These are phyloP conservation scores for Neodiprion virginianus DNA, from an alignment of 1,140 invertebrate species.

Conservation along the genomic window DNA sequence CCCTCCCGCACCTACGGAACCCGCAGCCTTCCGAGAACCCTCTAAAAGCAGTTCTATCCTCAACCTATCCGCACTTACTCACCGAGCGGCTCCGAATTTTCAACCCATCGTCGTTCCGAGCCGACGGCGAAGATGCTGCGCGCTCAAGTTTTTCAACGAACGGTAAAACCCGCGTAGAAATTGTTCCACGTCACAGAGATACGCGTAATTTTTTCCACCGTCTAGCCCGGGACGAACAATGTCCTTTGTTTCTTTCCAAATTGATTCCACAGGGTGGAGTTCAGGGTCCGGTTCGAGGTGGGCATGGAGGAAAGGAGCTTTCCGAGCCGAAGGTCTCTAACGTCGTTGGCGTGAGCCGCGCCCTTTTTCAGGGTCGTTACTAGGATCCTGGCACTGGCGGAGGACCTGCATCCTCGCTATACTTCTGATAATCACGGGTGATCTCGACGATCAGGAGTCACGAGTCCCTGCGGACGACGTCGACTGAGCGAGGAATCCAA, in stretches of 20 bases:
- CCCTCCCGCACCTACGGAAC: conserved; percentile 41
- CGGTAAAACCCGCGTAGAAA: no score
- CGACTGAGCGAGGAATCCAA: not conserved
- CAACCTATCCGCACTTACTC: not conserved
- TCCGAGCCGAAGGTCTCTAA: not conserved
- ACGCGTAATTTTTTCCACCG: no score
- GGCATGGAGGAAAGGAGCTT: not conserved
- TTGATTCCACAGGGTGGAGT: no score
- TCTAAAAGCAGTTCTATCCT: not conserved
- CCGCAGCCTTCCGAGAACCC: conserved; percentile 37
- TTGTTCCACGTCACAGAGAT: no score
- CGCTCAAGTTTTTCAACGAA: no score
- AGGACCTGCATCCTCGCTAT: not conserved
- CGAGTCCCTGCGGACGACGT: not conserved
- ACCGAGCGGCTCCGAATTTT: not conserved
- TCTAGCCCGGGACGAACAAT: no score
- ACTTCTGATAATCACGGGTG: not conserved
- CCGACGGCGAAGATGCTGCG: no score
- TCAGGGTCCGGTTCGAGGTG: not conserved
- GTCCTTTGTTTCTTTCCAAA: no score
- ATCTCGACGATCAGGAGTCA: not conserved
- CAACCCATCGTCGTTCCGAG: no score
- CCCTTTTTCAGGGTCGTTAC: not conserved
- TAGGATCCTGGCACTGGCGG: no score
- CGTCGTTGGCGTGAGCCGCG: not conserved